phyloP scores from a whole-genome alignment of 2,888 invertebrate species.

The Sphaerophoria taeniata region DNA sequence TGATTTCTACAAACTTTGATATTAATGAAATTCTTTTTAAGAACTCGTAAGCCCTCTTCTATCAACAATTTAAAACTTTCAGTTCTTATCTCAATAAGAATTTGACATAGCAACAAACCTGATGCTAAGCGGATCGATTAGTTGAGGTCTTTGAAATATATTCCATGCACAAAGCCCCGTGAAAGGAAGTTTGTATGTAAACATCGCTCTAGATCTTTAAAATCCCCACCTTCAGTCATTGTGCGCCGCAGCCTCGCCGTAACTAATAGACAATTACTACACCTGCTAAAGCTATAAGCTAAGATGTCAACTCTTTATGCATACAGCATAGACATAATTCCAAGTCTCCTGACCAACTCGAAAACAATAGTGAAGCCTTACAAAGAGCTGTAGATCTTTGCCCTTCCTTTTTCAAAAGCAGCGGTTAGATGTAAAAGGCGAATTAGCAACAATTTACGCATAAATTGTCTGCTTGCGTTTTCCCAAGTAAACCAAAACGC shows the following conservation, averaged over 20 bases:
- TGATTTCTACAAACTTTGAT: too few relatives aligned
- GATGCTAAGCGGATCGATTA: neutral
- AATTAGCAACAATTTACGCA: constrained; percentile 61
- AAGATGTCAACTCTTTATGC: constrained; percentile 30
- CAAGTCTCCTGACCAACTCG: neutral
- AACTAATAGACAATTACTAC: constrained; percentile 24
- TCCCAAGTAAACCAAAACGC: neutral
- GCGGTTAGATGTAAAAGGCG: neutral
- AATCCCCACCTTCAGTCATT: neutral
- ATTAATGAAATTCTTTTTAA: too few relatives aligned
- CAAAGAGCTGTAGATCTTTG: constrained; percentile 17
- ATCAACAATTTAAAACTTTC: too few relatives aligned
- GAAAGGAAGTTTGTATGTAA: constrained; percentile 6
- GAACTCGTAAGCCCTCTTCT: too few relatives aligned
- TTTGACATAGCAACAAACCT: too few relatives aligned
- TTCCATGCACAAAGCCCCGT: neutral
- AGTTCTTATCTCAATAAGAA: too few relatives aligned
- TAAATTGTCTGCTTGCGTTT: constrained; percentile 57
- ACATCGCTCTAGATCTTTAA: constrained; percentile 37
- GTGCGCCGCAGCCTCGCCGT: neutral
- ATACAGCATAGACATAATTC: neutral
- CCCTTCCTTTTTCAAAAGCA: constrained; percentile 32
- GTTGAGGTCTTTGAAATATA: neutral
- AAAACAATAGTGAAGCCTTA: constrained; percentile 54
- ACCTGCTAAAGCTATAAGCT: constrained; percentile 26